Base-by-base conservation (phyloP, 2,888 invertebrate genomes). In the Loripinus fragilis region DNA sequence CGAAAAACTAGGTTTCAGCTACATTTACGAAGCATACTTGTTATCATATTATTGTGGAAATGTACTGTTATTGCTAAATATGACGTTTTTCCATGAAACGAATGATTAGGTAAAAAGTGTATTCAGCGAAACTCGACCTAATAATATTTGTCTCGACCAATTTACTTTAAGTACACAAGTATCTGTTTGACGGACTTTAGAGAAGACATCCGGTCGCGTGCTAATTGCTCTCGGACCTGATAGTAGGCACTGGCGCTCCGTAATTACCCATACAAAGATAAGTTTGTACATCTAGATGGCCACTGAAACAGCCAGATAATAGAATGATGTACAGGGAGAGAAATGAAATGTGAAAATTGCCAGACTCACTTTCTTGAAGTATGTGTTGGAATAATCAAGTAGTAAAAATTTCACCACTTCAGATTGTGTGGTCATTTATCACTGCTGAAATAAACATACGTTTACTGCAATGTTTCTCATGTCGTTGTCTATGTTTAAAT, bases 191-290 rank as follows among this genome's bases (percentile, higher is more conserved):
- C 60, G 67, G 70, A 52, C 72, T 28, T 69, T 35, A 67, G 74
- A 55, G 78, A 28, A 20, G 60, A 55, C 70, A 72, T 75, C 81
- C 71, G 74, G 71, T 71, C 41, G 25, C 3, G n/a, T 30, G 42
- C 72, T 78, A 81, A 81, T 81, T 81, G 81, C 42, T 45, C 33
- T 64, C 74, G 74, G 69, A 72, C 75, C 60, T 71, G 72, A 70
- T 35, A 64, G 75, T 75, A 66, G 71, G 66, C 72, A 75, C 69
- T 41, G 23, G 30, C 48, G 33, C 64, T 30, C 55, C 12, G 33
- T 52, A 71, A 71, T 71, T 65, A 60, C 33, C 35, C n/a, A 38
- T 52, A 52, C 38, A 66, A 28, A 70, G 73, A 75, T 78, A 70
- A 80, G 76, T 60, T 67, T 71, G 55, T 66, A 48, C 33, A 67